These are phyloP conservation scores for Rhyzopertha dominica DNA, from an alignment of 1,140 invertebrate species.

Conservation along the genomic window DNA sequence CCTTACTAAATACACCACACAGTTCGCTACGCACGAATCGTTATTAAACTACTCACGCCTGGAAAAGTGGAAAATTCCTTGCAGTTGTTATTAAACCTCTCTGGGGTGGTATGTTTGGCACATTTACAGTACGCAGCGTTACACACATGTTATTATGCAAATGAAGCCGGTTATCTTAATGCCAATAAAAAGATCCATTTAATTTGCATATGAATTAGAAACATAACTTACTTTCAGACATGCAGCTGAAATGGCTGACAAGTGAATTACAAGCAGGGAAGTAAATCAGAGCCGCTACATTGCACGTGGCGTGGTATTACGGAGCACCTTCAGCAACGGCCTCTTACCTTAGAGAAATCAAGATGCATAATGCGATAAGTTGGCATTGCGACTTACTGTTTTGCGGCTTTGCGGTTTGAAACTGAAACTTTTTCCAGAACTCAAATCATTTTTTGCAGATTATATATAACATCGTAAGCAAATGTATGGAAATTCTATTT, in stretches of 20 bases:
- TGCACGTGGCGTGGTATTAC: not conserved
- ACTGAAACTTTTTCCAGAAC: no score
- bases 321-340: not conserved
- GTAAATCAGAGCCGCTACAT: not conserved
- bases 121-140: no score
- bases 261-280: not conserved
- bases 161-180: constrained; percentile 20
- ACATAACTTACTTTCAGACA: not conserved
- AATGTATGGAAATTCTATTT: no score
- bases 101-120: no score
- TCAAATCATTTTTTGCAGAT: no score
- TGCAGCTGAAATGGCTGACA: not conserved
- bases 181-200: constrained; percentile 15
- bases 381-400: constrained; percentile 1
- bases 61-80: no score
- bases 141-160: constrained; percentile 17
- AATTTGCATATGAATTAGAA: constrained; percentile 15
- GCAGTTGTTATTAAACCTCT: no score
- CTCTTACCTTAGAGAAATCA: not conserved
- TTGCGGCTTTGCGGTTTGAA: no score
- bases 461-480: no score
- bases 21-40: no score
- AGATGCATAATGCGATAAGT: not conserved
- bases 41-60: no score
- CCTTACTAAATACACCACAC: no score